Base-by-base conservation (phyloP, 2,797 vertebrate species). In the Crenichthys baileyi region DNA sequence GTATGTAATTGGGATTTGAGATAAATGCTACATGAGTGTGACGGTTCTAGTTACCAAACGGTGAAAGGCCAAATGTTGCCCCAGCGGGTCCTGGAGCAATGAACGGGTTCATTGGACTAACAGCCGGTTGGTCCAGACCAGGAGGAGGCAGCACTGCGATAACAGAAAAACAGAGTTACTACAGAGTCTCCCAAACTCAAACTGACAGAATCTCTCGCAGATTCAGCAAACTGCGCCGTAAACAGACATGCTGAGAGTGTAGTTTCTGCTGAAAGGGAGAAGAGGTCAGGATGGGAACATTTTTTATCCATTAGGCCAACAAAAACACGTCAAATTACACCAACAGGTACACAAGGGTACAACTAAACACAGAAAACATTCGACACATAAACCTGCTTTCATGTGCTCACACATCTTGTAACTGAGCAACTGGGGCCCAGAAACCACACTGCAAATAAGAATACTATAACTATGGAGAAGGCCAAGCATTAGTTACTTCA, bases 11-110 rank as follows among this genome's bases (percentile, higher is more conserved):
- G n/a, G 2, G 22, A 26, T 20, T 9, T 46, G 53, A 2, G 24
- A 18, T 53, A 53, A 71, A 44, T 44, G 13, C 20, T 48, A 12
- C 56, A 16, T 15, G 41, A 55, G 51, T 51, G 39, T 48, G 6
- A 41, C 9, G 13, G 11, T 22, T 72, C 1, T 31, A 76, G 79
- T 93, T 89, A 95, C 95, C 93, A 16, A 90, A 91, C 0, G 92
- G 87, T 36, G 94, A 92, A 65, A 95, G 87, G 53, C 76, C 36
- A 77, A 95, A 95, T 0, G 80, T 83, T 12, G 92, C 84, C 22
- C 76, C 13, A 0, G 70, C 0, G 4, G 83, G n/a, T 84, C 72
- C 84, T 41, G 87, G 80, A 46, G 7, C 1, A 55, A 93, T 88
- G 89, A 95, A 90, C 5, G 89, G 92, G 76, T 94, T 92, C 73